Conservation (phyloP, 2,113 vertebrate species). For the Notarius quadriscutis region DNA sequence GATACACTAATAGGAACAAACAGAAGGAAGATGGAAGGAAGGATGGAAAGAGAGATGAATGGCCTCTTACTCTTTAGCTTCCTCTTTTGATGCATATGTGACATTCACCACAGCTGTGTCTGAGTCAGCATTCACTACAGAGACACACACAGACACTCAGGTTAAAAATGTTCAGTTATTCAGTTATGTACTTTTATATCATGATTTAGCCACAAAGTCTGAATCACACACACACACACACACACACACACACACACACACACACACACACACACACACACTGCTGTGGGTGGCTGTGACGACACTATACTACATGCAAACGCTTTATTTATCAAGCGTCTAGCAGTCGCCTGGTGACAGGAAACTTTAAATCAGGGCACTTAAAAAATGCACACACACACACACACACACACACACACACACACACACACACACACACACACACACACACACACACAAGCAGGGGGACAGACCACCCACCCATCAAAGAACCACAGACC, state of each 20-base stretch:
- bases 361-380: conserved; percentile 41
- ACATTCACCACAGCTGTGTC: conserved; percentile 96
- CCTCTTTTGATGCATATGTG: conserved; percentile 88
- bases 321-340: conserved; percentile 29
- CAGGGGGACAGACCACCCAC: conserved; percentile 35
- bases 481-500: conserved; percentile 43
- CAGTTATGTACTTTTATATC: not conserved
- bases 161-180: conserved; percentile 15
- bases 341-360: conserved; percentile 26
- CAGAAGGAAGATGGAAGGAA: conserved; percentile 8
- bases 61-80: conserved; percentile 88
- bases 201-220: not conserved
- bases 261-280: conserved; percentile 14
- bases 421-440: conserved; percentile 32
- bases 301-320: conserved; percentile 33
- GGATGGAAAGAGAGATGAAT: conserved; percentile 30
- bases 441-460: too few relatives aligned
- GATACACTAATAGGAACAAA: not conserved
- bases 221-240: conserved; percentile 25
- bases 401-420: conserved; percentile 28
- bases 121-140: conserved; percentile 89
- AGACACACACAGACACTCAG: conserved; percentile 29
- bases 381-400: conserved; percentile 22
- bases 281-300: conserved; percentile 5
- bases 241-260: conserved; percentile 18